A percentile compares a stretch with the other conserved stretches of the same genome.
These are phyloP conservation scores for Anabas testudineus DNA, from an alignment of 2,797 vertebrate genomes.

Conservation along the genomic window DNA sequence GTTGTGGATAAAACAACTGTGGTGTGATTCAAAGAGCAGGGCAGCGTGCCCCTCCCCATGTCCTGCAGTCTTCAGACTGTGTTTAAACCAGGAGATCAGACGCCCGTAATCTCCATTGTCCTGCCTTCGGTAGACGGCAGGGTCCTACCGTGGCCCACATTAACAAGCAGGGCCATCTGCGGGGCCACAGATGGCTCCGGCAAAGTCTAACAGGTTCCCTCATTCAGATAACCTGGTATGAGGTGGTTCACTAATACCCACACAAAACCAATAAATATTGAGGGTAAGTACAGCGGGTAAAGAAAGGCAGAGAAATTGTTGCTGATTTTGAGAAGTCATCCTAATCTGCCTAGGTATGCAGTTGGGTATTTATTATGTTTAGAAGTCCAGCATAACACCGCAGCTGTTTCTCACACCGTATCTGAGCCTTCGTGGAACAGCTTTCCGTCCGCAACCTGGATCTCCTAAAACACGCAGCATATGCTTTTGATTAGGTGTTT, in stretches of 20 bases:
- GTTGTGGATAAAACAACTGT: slow-evolving; percentile 47
- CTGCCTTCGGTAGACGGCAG: slow-evolving; percentile 57
- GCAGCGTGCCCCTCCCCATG: slow-evolving; percentile 57
- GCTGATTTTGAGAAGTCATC: slow-evolving; percentile 58
- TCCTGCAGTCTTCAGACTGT: slow-evolving; percentile 64
- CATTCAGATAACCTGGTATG: slow-evolving; percentile 66
- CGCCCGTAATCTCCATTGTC: slow-evolving; percentile 82
- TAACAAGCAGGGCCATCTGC: slow-evolving; percentile 75
- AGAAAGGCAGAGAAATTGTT: slow-evolving; percentile 46
- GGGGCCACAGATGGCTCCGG: slow-evolving; percentile 76
- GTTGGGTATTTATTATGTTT: slow-evolving; percentile 62
- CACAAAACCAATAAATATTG: slow-evolving; percentile 12
- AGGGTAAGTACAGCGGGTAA: background rate
- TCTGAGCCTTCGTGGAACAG: slow-evolving; percentile 36
- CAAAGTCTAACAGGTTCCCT: slow-evolving; percentile 60
- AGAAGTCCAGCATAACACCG: slow-evolving; percentile 55
- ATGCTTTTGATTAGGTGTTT: slow-evolving; percentile 71
- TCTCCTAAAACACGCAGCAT: slow-evolving; percentile 54
- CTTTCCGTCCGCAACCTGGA: slow-evolving; percentile 20
- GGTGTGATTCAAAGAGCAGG: slow-evolving; percentile 63
- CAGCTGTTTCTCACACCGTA: slow-evolving; percentile 52
- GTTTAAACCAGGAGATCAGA: slow-evolving; percentile 80
- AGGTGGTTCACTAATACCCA: slow-evolving; percentile 43
- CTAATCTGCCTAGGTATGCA: slow-evolving; percentile 56
- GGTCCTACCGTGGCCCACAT: slow-evolving; percentile 75